Base-by-base conservation (phyloP, 2,888 invertebrate genomes). In the Clanis bilineata region DNA sequence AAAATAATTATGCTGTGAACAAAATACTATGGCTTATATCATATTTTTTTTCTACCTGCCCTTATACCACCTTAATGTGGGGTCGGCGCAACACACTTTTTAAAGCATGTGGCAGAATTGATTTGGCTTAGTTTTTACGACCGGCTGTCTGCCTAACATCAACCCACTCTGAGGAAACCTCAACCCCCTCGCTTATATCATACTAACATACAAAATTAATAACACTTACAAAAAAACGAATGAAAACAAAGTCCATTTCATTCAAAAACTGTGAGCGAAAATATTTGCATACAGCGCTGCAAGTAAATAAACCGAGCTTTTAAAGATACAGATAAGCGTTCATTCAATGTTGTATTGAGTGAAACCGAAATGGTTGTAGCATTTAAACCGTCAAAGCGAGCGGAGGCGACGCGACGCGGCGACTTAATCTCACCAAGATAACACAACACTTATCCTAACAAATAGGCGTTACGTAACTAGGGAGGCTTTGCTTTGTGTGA, bases 401-500 rank as follows among this genome's bases (percentile, higher is more conserved):
- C 64, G 60, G 62, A 60, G 58, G 25, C 25, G 47, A 15, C 15
- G 25, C 25, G 47, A 15, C 15, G 39, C 60, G 61, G 59, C 64
- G 62, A 66, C 59, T 61, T 74, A 70, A 73, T 71, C 72, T 70
- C 22, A 41, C 18, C 41, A 36, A 70, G 73, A 74, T 75, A 72
- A 74, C 70, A 73, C 62, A 64, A 73, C 63, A 65, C 58, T 51
- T 58, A 58, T 71, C 64, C 65, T 68, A 73, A 74, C 74, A 76
- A 79, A 77, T 76, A 77, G 75, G 73, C 74, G 78, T 65, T 69
- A 77, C 58, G 18, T 51, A 25, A 51, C 41, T 51, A 58, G 39
- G 51, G 58, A 12, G 39, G 51, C 58, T 15, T n/a, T 15, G 12
- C n/a, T 23, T 45, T 47, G 2, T 3, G 1, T 9, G 4, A 22